Evolutionary conservation across 2,113 vertebrate genomes (phyloP).

Genomic region (Abramis brama): DNA sequence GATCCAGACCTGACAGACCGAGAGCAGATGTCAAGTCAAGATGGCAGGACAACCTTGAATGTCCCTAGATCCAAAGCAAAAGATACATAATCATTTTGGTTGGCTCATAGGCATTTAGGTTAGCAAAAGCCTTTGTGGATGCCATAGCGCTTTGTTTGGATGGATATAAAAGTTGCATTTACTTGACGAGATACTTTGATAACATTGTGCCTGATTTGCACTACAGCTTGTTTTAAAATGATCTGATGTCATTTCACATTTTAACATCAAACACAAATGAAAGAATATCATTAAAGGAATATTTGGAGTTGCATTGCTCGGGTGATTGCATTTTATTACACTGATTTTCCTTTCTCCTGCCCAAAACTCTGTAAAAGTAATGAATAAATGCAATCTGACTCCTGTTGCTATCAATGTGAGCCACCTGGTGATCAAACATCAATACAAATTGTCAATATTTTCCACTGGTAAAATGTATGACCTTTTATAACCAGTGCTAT

Average conservation of each 20-base stretch:
- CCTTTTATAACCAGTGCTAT: not conserved
- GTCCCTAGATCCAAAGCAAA: constrained; percentile 7
- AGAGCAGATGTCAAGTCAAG: constrained; percentile 38
- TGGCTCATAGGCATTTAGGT: constrained; percentile 24
- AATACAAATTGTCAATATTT: constrained; percentile 2
- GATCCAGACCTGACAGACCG: constrained; percentile 3
- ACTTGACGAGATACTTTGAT: not conserved
- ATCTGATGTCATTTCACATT: not conserved
- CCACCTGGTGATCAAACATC: constrained; percentile 17
- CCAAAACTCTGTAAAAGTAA: not conserved
- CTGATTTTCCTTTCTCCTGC: not conserved
- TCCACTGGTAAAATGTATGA: not conserved
- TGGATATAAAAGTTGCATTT: not conserved
- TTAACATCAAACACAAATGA: not conserved
- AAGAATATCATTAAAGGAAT: not conserved
- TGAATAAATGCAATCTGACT: not conserved
- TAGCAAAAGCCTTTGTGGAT: constrained; percentile 36
- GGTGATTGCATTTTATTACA: not conserved
- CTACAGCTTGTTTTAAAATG: not conserved
- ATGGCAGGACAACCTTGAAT: not conserved
- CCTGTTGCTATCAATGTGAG: not conserved
- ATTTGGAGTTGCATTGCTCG: not conserved
- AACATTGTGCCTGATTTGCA: not conserved
- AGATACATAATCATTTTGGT: constrained; percentile 10
- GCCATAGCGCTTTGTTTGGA: not conserved